Conservation (phyloP, 1,140 invertebrate genomes). For the Drosophila repleta region DNA sequence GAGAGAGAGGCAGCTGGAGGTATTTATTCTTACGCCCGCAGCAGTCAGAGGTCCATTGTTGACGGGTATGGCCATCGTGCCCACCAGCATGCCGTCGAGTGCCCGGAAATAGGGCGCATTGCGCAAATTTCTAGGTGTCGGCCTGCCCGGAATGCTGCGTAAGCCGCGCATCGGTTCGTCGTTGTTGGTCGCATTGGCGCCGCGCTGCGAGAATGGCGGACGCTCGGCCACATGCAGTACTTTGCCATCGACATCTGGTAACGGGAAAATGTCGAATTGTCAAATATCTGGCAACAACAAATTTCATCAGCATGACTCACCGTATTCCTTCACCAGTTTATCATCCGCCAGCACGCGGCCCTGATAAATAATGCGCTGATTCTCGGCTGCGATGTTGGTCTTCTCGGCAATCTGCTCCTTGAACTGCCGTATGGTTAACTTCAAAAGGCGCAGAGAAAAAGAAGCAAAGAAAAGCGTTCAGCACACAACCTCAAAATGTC, state of each 20-base stretch:
- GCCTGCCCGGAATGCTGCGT: constrained; percentile 72
- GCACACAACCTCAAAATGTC: constrained; percentile 64
- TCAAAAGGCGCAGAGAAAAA: constrained; percentile 20
- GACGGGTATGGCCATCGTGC: constrained; percentile 86
- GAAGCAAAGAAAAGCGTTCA: constrained; percentile 23
- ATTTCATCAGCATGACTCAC: constrained; percentile 85
- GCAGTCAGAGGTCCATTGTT: constrained; percentile 55
- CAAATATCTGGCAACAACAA: not conserved
- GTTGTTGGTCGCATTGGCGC: constrained; percentile 75
- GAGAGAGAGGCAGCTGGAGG: too few species aligned
- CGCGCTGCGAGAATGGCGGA: constrained; percentile 86
- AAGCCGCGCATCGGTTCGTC: constrained; percentile 75
- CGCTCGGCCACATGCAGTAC: constrained; percentile 97
- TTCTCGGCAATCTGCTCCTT: constrained; percentile 93
- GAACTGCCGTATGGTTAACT: constrained; percentile 94
- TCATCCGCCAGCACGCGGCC: constrained; percentile 96
- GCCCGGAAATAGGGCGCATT: constrained; percentile 78
- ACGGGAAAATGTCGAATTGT: constrained; percentile 7
- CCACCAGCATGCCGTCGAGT: constrained; percentile 83
- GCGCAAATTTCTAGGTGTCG: constrained; percentile 67
- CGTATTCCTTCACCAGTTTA: constrained; percentile 94
- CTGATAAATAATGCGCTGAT: constrained; percentile 96
- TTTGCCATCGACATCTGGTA: constrained; percentile 94
- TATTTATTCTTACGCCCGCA: constrained; percentile 48
- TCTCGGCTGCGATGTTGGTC: constrained; percentile 90